Evolutionary conservation across 2,888 invertebrate species (phyloP).

Genomic region (Noctua janthe): DNA sequence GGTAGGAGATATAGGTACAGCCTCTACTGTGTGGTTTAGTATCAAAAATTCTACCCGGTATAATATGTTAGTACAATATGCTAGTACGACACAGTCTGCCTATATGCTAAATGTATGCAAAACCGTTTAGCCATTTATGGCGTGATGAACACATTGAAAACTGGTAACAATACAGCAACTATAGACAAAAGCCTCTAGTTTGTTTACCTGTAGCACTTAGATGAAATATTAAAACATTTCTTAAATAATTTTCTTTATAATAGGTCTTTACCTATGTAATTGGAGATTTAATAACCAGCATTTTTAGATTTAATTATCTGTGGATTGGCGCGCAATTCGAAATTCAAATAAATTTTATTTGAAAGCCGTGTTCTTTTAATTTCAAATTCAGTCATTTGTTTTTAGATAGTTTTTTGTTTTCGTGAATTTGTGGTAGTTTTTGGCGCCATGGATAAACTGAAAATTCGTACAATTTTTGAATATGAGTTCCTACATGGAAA

Average conservation of each 20-base stretch:
- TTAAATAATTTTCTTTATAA: background rate
- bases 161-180: constrained; percentile 7
- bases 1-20: background rate
- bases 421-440: too few species aligned
- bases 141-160: constrained; percentile 26
- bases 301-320: too few species aligned
- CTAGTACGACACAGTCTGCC: background rate
- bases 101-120: constrained; percentile 30
- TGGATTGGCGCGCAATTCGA: too few species aligned
- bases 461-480: too few species aligned
- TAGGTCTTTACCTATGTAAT: too few species aligned
- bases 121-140: constrained; percentile 25
- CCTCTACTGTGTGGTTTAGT: background rate
- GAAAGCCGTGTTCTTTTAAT: too few species aligned
- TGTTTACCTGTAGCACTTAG: background rate
- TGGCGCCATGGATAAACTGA: too few species aligned
- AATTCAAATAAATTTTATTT: too few species aligned
- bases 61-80: background rate
- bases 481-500: too few species aligned
- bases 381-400: too few species aligned
- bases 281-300: too few species aligned
- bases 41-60: background rate
- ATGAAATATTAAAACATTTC: background rate
- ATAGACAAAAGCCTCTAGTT: background rate
- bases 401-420: too few species aligned